Base-by-base conservation (phyloP, 2,797 vertebrate species). In the Perodicticus potto region DNA sequence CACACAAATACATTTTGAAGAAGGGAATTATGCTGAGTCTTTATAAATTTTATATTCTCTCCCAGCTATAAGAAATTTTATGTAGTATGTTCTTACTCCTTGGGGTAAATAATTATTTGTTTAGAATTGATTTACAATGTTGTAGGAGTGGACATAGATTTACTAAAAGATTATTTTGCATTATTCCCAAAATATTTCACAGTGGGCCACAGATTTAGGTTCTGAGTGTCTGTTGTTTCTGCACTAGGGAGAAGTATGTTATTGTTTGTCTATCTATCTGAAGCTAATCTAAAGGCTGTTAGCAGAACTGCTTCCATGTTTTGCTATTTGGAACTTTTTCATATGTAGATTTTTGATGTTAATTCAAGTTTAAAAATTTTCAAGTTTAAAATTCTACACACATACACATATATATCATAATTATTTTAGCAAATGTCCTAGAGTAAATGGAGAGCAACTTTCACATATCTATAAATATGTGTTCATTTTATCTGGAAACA, bases 301-400 rank as follows among this genome's bases (percentile, higher is more conserved):
- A 86, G 9, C 7, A 55, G 22, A 96, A 93, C 55, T 55, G 9
- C 40, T 83, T 90, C 4, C 17, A 72, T 4, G 34, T 91, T 93
- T 91, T 83, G 11, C 5, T 91, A 5, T 77, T 85, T 5, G 20
- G 0, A 43, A 61, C 20, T 59, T 49, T 80, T 87, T 43, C 73
- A 7, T 65, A 37, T 77, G 7, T 37, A 65, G 27, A 16, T 59
- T 93, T 92, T 92, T 84, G 4, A 57, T 59, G 11, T 1, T 32
- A 78, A 57, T n/a, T 89, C 73, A 89, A 94, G 76, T 59, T 80
- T 86, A 86, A 32, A 72, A 59, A 83, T 10, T 49, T 49, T 49
- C 49, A 49, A 49, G 12, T 49, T 49, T 49, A 49, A 49, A 49
- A 53, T 13, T 53, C 14, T 16, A 53, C 49, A 16, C 49, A 53